phyloP scores from a whole-genome alignment of 1,140 invertebrate species.

The Drosophila baimaii region DNA sequence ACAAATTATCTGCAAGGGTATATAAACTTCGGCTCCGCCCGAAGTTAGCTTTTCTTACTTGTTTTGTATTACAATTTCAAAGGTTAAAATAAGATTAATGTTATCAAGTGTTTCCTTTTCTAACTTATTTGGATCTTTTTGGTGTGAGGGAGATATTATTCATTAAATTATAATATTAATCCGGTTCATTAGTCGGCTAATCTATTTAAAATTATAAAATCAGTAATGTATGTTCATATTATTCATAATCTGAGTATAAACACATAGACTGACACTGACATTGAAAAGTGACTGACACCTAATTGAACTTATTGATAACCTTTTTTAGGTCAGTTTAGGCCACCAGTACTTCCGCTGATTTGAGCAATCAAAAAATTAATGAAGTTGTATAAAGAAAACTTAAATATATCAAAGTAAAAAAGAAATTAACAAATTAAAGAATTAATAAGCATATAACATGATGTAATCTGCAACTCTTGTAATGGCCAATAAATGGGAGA shows the following conservation, averaged over 20 bases:
- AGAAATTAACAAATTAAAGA: neutral
- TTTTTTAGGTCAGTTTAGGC: neutral
- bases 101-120: no score
- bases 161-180: neutral
- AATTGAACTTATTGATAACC: neutral
- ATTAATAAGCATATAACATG: neutral
- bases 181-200: neutral
- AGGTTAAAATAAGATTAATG: no score
- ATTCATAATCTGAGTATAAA: neutral
- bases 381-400: no score
- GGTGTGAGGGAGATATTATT: neutral
- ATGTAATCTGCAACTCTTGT: no score
- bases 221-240: neutral
- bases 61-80: no score
- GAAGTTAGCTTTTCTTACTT: no score
- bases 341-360: neutral
- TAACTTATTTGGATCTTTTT: neutral
- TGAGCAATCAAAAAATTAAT: no score
- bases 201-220: neutral
- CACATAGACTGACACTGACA: conserved; percentile 7
- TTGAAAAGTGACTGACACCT: neutral
- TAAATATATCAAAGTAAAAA: neutral
- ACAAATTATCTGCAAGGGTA: no score
- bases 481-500: neutral
- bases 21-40: no score